Evolutionary conservation across 2,113 vertebrate species (phyloP), one percentile per base, ranked within the genome.

Genomic region (Vulpes ferrilata): DNA sequence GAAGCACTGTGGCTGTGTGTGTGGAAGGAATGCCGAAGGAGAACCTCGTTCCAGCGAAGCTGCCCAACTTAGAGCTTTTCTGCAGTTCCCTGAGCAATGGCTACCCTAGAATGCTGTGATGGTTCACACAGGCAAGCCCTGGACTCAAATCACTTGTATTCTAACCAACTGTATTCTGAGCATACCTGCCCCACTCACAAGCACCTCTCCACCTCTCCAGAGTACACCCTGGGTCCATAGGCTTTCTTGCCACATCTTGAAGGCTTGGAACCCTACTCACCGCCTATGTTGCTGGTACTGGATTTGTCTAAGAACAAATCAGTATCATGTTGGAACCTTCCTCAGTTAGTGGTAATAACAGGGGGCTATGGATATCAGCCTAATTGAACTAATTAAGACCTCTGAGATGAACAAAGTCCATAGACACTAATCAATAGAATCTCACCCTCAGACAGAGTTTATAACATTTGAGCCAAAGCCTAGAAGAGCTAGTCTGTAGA

Each of bases 281-380:
- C 86, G 51, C 57, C 79, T 5, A 4, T 80, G 32, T 55, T 94
- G 57, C 62, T 79, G 22, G 7, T 74, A 32, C 48, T 94, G 57
- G n/a, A 13, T 78, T 95, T 97, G 25, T 91, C 16, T 96, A 93
- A 88, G 76, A 95, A 97, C 90, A 30, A 81, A 94, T 81, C 62
- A 93, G 1, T 93, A 20, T 64, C n/a, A 74, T 84, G 22, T 67
- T 80, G 51, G 57, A 95, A 38, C 23, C 7, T 78, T 92, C 62
- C 38, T 62, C 48, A 88, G 38, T 79, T 43, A 59, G 25, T 73
- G 11, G 55, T 85, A 83, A 86, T 90, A 60, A 20, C 57, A 92
- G 48, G 23, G n/a, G 48, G 27, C 53, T 90, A 7, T 83, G 17
- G 4, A 30, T 67, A 16, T 69, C 55, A 90, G 22, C 59, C 78